phyloP scores from a whole-genome alignment of 2,113 vertebrate species.

The Phrynosoma blainvillii region DNA sequence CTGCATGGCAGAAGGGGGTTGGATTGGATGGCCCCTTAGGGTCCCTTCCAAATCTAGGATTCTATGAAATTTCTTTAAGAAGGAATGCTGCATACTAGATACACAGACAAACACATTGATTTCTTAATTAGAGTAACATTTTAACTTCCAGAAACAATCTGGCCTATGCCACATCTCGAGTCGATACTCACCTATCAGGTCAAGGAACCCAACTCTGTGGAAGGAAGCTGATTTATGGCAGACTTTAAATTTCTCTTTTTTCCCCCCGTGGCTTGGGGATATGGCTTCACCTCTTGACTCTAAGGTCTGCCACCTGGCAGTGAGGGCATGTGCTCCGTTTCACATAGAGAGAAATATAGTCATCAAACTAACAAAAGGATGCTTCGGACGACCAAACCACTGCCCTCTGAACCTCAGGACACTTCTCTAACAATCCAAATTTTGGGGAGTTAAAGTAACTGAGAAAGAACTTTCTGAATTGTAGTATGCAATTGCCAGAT shows the following conservation, averaged over 20 bases:
- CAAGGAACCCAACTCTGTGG: neutral
- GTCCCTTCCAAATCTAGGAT: too few relatives aligned
- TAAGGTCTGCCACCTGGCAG: too few relatives aligned
- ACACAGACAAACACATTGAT: too few relatives aligned
- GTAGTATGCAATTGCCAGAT: neutral
- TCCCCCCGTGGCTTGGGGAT: neutral
- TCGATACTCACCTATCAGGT: neutral
- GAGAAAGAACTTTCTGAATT: neutral
- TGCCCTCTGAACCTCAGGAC: neutral
- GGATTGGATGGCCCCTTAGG: too few relatives aligned
- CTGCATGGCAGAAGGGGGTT: too few relatives aligned
- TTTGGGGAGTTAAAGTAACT: neutral
- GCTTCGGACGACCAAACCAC: neutral
- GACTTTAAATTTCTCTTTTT: neutral
- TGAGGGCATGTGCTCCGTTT: too few relatives aligned
- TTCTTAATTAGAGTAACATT: neutral
- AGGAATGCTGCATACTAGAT: neutral
- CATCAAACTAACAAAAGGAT: neutral
- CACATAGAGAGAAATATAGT: neutral
- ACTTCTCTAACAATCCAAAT: neutral
- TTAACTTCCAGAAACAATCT: neutral
- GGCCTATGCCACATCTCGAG: neutral
- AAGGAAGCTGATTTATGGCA: neutral
- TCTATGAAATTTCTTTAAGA: neutral
- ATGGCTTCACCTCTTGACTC: neutral